Evolutionary conservation across 2,888 invertebrate species (phyloP).

Genomic region (Perdita meconis): DNA sequence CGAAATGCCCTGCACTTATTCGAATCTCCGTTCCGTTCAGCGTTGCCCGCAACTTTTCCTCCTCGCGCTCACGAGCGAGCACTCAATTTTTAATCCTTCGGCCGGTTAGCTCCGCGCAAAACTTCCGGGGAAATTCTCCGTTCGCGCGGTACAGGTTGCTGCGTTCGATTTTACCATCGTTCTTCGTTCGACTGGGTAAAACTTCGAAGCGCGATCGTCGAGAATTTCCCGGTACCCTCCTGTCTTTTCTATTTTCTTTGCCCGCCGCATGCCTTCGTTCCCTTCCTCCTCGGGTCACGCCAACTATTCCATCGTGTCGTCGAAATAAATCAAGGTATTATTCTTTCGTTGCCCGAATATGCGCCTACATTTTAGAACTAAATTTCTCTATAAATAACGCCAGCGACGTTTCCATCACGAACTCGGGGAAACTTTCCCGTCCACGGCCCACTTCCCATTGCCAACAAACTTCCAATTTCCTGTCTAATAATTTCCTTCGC

Average conservation of each 20-base stretch:
- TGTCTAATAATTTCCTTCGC: conserved; percentile 28
- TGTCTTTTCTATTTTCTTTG: not conserved
- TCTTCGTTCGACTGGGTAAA: conserved; percentile 20
- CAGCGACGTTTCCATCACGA: conserved; percentile 40
- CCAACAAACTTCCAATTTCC: conserved; percentile 39
- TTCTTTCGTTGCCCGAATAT: conserved; percentile 33
- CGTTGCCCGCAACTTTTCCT: not conserved
- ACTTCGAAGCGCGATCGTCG: conserved; percentile 13
- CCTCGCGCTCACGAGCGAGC: not conserved
- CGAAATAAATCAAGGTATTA: conserved; percentile 54
- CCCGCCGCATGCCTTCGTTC: not conserved
- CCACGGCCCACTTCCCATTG: conserved; percentile 9
- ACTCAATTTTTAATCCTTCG: conserved; percentile 20
- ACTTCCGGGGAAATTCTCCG: conserved; percentile 4
- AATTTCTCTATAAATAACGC: conserved; percentile 47
- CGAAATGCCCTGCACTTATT: not conserved
- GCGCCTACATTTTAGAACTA: conserved; percentile 23
- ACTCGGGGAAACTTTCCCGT: conserved; percentile 19
- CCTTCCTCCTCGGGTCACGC: not conserved
- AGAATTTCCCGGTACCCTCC: conserved; percentile 29
- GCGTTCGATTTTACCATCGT: conserved; percentile 47
- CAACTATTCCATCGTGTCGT: conserved; percentile 23
- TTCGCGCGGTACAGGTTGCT: conserved; percentile 7
- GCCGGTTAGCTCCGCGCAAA: not conserved
- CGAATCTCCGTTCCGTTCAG: not conserved